Base-by-base conservation (phyloP, 2,113 vertebrate genomes). In the Silurus glanis region DNA sequence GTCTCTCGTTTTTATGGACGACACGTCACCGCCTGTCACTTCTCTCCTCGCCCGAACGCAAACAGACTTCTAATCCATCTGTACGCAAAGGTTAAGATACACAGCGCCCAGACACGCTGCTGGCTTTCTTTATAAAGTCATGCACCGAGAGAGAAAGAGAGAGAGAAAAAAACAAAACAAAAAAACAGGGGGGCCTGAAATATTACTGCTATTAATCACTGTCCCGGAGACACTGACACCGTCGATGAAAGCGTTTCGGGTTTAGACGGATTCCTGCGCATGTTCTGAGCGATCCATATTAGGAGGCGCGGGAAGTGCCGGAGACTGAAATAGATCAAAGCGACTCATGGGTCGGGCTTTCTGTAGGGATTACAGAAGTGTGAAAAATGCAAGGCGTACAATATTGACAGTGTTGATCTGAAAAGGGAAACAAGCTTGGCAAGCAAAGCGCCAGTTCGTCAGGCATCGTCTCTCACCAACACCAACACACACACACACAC, bases 351-450 rank as follows among this genome's bases (percentile, higher is more conserved):
- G 80, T 45, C 56, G 88, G 59, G 88, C 84, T 92, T 91, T 90
- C 87, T 92, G 87, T 64, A 62, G 86, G 89, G 91, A 93, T 92
- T 91, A 92, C 85, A 85, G 89, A 80, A 85, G 83, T 85, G 87
- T 79, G 89, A 90, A 91, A 91, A 91, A 91, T 89, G 85, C 89
- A 76, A 84, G 87, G 87, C 88, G 87, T 84, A 83, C 91, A 89
- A 89, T 93, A 86, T 92, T 92, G 91, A 91, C 92, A 89, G 85
- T 88, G 86, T 89, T 91, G 88, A 91, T 92, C 61, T 91, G 71
- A 75, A 87, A 83, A 85, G 83, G 76, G 8, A 90, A 87, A 86
- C 79, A 88, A 81, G n/a, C 66, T 55, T 51, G 37, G 82, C 23
- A 19, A 59, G 69, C 67, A 59, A 49, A 71, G 56, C 21, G 69